Conservation (phyloP, 2,888 invertebrate genomes). For the Ophonus ardosiacus region DNA sequence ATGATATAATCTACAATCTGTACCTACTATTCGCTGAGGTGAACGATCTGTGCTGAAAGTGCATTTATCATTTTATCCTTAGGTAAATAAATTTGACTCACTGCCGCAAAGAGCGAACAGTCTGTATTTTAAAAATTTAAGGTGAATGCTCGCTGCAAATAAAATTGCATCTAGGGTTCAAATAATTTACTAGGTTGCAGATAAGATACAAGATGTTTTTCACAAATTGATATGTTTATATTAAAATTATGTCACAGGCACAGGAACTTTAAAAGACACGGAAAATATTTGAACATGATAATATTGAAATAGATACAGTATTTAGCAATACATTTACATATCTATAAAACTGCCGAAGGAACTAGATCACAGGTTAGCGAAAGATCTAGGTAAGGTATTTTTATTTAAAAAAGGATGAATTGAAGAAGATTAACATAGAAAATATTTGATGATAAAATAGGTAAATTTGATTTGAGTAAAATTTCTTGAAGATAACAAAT, state of each 20-base stretch:
- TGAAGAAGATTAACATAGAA: no score
- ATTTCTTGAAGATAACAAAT: no score
- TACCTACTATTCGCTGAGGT: conserved; percentile 30
- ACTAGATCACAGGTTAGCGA: no score
- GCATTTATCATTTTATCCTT: conserved; percentile 42
- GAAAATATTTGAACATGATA: conserved; percentile 47
- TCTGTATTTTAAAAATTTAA: conserved; percentile 34
- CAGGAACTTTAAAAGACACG: background rate
- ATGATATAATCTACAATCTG: background rate
- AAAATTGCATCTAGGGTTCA: conserved; percentile 31
- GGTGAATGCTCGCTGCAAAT: conserved; percentile 38
- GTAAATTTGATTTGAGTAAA: no score
- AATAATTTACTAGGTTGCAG: conserved; percentile 43
- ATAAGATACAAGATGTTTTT: conserved; percentile 48
- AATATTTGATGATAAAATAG: no score
- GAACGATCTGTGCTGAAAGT: conserved; percentile 30
- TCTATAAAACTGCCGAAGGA: background rate
- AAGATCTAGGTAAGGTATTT: no score
- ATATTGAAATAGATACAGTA: conserved; percentile 19
- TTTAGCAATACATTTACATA: conserved; percentile 3
- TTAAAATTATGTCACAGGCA: conserved; percentile 43
- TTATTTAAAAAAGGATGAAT: no score
- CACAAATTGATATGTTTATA: conserved; percentile 37
- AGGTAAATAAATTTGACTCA: conserved; percentile 40
- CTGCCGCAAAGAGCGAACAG: background rate